These are phyloP conservation scores for Caligus rogercresseyi DNA, from an alignment of 1,140 invertebrate species.

Conservation along the genomic window DNA sequence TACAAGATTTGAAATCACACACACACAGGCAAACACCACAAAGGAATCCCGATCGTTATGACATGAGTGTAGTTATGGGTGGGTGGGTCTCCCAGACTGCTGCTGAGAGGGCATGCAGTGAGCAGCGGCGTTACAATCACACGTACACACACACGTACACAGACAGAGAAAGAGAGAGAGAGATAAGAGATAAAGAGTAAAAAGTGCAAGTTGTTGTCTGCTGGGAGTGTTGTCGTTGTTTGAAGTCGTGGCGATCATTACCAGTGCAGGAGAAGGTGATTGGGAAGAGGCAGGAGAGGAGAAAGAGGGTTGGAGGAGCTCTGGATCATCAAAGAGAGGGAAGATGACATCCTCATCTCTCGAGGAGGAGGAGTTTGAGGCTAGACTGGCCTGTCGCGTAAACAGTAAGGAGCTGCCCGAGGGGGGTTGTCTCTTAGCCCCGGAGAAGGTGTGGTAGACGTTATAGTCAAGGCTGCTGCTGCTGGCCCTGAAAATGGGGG, in stretches of 20 bases:
- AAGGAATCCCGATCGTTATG: no score
- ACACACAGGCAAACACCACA: no score
- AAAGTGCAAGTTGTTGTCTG: no score
- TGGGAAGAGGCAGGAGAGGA: neutral
- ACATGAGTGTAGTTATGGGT: no score
- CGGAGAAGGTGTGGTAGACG: neutral
- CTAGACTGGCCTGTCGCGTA: neutral
- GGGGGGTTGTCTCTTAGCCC: neutral
- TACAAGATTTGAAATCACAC: no score
- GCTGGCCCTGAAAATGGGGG: neutral
- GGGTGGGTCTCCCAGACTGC: no score
- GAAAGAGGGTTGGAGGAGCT: neutral
- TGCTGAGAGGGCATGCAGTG: no score
- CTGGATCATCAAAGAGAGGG: neutral
- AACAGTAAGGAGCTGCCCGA: neutral
- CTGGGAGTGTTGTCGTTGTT: neutral
- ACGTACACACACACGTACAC: no score
- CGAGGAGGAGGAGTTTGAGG: neutral
- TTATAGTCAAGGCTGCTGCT: neutral
- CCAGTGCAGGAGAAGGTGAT: neutral
- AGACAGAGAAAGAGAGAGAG: no score
- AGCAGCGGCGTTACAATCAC: no score
- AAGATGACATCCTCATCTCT: neutral
- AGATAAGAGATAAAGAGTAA: no score
- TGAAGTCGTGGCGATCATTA: no score